These are phyloP conservation scores for Acanthosoma haemorrhoidale DNA, from an alignment of 2,888 invertebrate species.

Conservation along the genomic window DNA sequence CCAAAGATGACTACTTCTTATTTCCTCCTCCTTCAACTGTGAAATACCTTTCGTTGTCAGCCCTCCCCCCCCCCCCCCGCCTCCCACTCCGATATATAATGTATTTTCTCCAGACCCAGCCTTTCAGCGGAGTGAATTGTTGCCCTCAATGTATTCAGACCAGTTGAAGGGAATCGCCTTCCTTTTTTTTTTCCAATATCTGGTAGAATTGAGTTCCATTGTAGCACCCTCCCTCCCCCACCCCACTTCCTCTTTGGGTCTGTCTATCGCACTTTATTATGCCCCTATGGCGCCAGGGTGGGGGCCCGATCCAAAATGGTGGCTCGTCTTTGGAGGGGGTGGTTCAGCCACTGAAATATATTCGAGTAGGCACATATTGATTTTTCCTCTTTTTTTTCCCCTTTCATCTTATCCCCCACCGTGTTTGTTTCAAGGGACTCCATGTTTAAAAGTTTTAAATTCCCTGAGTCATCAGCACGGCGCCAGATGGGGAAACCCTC, in stretches of 20 bases:
- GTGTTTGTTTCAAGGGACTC: constrained; percentile 23
- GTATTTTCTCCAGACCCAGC: neutral
- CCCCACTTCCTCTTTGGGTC: neutral
- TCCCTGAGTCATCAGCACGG: constrained; percentile 16
- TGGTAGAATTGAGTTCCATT: constrained; percentile 20
- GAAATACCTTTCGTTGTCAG: constrained; percentile 9
- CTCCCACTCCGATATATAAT: constrained; percentile 5
- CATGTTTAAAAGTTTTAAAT: constrained; percentile 28
- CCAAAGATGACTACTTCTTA: neutral
- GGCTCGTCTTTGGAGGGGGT: neutral
- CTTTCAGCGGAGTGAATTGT: neutral
- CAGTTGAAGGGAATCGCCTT: constrained; percentile 22
- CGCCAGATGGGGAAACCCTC: constrained; percentile 9
- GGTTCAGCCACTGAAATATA: constrained; percentile 16
- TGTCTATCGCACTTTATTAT: constrained; percentile 16
- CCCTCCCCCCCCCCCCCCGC: too few species aligned
- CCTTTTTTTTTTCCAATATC: constrained; percentile 30
- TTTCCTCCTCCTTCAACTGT: neutral
- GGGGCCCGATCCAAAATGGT: constrained; percentile 22
- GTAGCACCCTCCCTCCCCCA: constrained; percentile 7
- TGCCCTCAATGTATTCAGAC: constrained; percentile 10
- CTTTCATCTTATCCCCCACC: neutral
- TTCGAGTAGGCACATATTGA: constrained; percentile 24
- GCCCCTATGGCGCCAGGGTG: constrained; percentile 23
- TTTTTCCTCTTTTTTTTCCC: constrained; percentile 11